These are phyloP conservation scores for Diarsia dahlii DNA, from an alignment of 2,888 invertebrate species.

Conservation along the genomic window DNA sequence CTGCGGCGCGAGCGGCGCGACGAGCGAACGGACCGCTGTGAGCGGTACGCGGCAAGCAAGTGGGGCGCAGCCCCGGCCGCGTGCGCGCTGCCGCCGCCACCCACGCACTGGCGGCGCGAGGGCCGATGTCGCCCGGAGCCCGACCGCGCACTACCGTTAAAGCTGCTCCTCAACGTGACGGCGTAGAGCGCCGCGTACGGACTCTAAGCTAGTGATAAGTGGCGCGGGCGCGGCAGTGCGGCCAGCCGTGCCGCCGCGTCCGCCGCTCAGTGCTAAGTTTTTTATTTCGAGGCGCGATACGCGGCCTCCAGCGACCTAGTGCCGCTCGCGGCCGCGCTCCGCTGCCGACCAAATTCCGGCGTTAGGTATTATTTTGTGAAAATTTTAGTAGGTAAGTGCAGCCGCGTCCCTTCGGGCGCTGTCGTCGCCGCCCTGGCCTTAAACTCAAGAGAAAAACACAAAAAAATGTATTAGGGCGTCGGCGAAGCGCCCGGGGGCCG, in stretches of 20 bases:
- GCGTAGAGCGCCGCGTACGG: conserved; percentile 81
- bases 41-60: conserved; percentile 93
- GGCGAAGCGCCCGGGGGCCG: conserved; percentile 70
- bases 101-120: conserved; percentile 93
- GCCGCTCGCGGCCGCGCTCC: conserved; percentile 83
- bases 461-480: conserved; percentile 79
- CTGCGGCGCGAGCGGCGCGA: conserved; percentile 68
- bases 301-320: conserved; percentile 76
- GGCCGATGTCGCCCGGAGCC: conserved; percentile 87
- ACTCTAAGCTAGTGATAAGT: conserved; percentile 83
- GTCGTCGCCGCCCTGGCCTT: conserved; percentile 69
- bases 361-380: conserved; percentile 91
- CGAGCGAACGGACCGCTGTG: conserved; percentile 83
- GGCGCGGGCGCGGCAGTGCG: conserved; percentile 76
- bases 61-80: conserved; percentile 96
- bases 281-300: conserved; percentile 84
- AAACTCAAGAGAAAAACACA: conserved; percentile 84
- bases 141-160: conserved; percentile 91
- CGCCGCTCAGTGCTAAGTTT: conserved; percentile 85
- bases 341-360: conserved; percentile 87
- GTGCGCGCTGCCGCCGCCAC: conserved; percentile 94
- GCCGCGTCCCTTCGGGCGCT: conserved; percentile 71
- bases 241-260: conserved; percentile 74
- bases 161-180: conserved; percentile 92
- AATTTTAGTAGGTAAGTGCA: conserved; percentile 89